Evolutionary conservation across 1,140 invertebrate genomes (phyloP), one percentile per base, ranked within the genome.

Genomic region (Tenebrio molitor): DNA sequence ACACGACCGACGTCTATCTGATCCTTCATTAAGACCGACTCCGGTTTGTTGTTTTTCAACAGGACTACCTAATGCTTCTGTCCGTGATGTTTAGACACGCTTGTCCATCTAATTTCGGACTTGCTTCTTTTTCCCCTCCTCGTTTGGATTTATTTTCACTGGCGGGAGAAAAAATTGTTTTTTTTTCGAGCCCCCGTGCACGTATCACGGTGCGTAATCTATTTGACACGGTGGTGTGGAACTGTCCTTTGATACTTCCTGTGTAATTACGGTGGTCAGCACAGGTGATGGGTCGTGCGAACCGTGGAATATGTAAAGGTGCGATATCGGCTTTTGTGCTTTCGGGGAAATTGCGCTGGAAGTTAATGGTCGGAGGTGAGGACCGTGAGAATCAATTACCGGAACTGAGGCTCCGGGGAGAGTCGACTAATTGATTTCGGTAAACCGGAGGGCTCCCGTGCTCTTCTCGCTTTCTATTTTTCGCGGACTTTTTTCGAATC

Each of bases 201-300:
- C 17, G 17, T 64, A 64, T 64, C 58, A 62, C 16, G 4, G 58
- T 64, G 16, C 14, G 19, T 4, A 62, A 62, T 62, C 53, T 62
- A 64, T 66, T 66, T 21, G 64, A 4, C 21, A 66, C 64, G 64
- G 36, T 66, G 16, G 36, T 41, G 36, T 66, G 64, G n/a, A 25
- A 12, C 25, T 66, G 64, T 66, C 64, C 64, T 66, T 41, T 66
- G 64, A 66, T 66, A 66, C 64, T 66, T 66, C 64, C 64, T 25
- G 64, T 21, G 41, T 63, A 63, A 63, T 63, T 33, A 17, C 21
- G 10, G 15, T 39, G 29, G 21, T 25, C 53, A 44, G 44, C 36
- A 66, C 64, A 66, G 64, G 64, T 66, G 64, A 65, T 65, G 64
- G 64, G 64, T 66, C 29, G 19, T 36, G 39, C 19, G 50, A 58